These are phyloP conservation scores for Neoitamus cyanurus DNA, from an alignment of 2,888 invertebrate genomes.

Conservation along the genomic window DNA sequence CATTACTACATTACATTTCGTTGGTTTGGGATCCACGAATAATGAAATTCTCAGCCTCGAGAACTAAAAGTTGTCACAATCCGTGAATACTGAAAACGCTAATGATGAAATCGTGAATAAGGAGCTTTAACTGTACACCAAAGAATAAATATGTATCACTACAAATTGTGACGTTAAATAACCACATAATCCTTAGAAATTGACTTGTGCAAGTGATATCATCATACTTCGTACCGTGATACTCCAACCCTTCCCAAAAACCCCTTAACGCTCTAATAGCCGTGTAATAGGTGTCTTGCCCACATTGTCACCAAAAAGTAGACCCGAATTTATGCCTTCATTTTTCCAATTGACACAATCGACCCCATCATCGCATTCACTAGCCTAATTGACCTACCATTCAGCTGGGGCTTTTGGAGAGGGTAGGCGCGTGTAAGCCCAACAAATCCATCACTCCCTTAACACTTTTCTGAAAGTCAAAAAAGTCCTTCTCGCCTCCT, in stretches of 20 bases:
- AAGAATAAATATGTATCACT: too few relatives aligned
- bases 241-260: background rate
- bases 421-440: slow-evolving; percentile 15
- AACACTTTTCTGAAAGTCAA: slow-evolving; percentile 19
- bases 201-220: too few relatives aligned
- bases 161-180: too few relatives aligned
- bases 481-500: background rate
- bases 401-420: background rate
- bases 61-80: too few relatives aligned
- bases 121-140: too few relatives aligned
- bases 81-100: too few relatives aligned
- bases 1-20: too few relatives aligned
- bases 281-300: background rate
- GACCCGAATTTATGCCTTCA: background rate
- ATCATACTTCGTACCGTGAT: too few relatives aligned
- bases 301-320: background rate
- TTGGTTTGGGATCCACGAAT: too few relatives aligned
- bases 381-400: background rate
- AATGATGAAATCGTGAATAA: too few relatives aligned
- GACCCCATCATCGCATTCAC: slow-evolving; percentile 30
- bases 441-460: slow-evolving; percentile 44
- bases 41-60: too few relatives aligned
- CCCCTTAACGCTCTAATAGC: background rate
- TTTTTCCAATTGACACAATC: slow-evolving; percentile 20
- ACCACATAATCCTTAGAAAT: too few relatives aligned